Evolutionary conservation across 1,140 invertebrate species (phyloP), one percentile per base, ranked within the genome.

Genomic region (Diuraphis noxia): DNA sequence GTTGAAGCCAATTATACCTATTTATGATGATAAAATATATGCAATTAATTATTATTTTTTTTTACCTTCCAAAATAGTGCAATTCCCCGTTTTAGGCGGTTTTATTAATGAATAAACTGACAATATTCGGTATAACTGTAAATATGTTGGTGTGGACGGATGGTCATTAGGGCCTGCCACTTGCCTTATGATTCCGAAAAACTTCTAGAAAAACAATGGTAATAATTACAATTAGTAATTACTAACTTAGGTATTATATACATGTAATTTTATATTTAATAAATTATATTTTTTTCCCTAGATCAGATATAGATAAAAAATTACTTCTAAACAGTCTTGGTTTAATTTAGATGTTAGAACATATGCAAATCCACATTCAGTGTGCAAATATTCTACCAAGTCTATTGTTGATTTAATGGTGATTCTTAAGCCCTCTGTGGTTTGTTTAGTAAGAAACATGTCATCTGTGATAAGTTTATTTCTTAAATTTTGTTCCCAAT

Each of bases 91-190:
- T 34, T 34, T 72, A 82, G 40, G 81, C 7, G 81, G 81, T 82
- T 82, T 82, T 25, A 82, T 41, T 82, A 40, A 25, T 25, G 81
- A 82, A 82, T 82, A 82, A 40, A 82, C 81, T 36, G 81, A 82
- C 21, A 82, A 38, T 36, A 82, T 25, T 82, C 38, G 23, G 40
- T 82, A 82, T 38, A 82, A 82, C 34, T 82, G 81, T 38, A 82
- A 82, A 72, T n/a, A 72, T 9, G n/a, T 72, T 34, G 63, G 63
- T 72, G 63, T 72, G 10, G 30, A 72, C 13, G 13, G 21, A 82
- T 82, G 38, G 25, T 82, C 40, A 82, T 82, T 82, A 25, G 81
- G 81, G 7, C 19, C 79, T 34, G 34, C 21, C 34, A 36, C 34
- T 36, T 40, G 79, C 34, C 25, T 63, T 63, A 72, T 72, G 10